Conservation (phyloP, 2,113 vertebrate species). For the Peucedramus taeniatus region DNA sequence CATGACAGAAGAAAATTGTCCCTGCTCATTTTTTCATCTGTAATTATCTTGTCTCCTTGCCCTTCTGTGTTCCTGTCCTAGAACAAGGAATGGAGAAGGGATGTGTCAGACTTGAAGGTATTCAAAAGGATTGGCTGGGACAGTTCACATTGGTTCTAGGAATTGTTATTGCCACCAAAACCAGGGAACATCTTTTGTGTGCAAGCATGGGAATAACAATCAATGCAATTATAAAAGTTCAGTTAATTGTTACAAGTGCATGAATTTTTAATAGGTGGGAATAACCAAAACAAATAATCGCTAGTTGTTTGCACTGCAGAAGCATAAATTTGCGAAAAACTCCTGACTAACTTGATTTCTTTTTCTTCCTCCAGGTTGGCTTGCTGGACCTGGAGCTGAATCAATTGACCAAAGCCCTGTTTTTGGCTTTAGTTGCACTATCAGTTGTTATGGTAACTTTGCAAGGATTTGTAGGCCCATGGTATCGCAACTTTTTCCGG, state of each 20-base stretch:
- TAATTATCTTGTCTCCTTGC: not conserved
- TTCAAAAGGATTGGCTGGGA: not conserved
- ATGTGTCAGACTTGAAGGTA: not conserved
- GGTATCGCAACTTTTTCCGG: slow-evolving; percentile 93
- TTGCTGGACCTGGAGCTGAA: slow-evolving; percentile 94
- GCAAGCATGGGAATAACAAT: not conserved
- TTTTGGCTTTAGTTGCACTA: slow-evolving; percentile 90
- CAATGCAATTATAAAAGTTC: not conserved
- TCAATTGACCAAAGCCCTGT: slow-evolving; percentile 93
- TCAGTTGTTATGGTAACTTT: slow-evolving; percentile 94
- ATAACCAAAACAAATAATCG: not conserved
- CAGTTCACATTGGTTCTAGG: not conserved
- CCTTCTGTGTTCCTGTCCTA: not conserved
- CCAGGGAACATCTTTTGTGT: not conserved
- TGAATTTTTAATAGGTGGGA: not conserved
- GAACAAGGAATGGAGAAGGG: not conserved
- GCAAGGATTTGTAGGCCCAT: slow-evolving; percentile 91
- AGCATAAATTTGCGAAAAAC: not conserved
- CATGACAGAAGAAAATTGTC: not conserved
- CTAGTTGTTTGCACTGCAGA: not conserved
- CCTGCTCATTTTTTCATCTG: not conserved
- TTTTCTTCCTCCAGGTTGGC: slow-evolving; percentile 80
- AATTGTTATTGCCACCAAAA: not conserved
- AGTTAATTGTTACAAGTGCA: not conserved
- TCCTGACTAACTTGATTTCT: not conserved